Base-by-base conservation (phyloP, 2,888 invertebrate species). In the Asteroscopus sphinx region DNA sequence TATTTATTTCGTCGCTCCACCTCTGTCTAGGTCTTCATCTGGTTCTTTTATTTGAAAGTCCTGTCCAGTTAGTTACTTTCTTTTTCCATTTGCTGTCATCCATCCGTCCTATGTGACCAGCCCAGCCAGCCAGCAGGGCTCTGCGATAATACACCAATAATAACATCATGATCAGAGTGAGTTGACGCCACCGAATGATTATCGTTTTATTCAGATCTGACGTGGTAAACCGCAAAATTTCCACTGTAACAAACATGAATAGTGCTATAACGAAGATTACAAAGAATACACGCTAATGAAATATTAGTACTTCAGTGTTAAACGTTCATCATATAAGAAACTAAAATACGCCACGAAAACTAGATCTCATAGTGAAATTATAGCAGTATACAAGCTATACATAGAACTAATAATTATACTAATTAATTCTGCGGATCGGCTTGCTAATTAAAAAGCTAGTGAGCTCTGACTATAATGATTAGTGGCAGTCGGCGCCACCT, bases 371-470 rank as follows among this genome's bases (percentile, higher is more conserved):
- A 57, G 42, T 57, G 49, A 41, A 64, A 44, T 68, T 41, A 65
- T 42, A 39, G 26, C 37, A 28, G 40, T 36, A 26, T 9, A 47
- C 1, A 28, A 40, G 25, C 53, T 13, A 45, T 48, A 40, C 36
- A 36, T 46, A 39, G 16, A 55, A 54, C 46, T 52, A 11, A 40
- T 53, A 64, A 73, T 67, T 73, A 70, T 39, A 56, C 45, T 56
- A 61, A 70, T 68, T 70, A 58, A 56, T 70, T 53, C 54, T 40
- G 17, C 40, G 39, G 67, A 55, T 60, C 49, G 35, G 36, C 39
- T 51, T 52, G 52, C 39, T 73, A 60, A 73, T 63, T 73, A 60
- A 71, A 70, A 71, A 61, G 45, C 47, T 55, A 48, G 62, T 32
- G 13, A 47, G 41, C 33, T 55, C 47, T 39, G 53, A 52, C 39